Evolutionary conservation across 1,140 invertebrate species (phyloP).

Genomic region (Brachionus manjavacas): DNA sequence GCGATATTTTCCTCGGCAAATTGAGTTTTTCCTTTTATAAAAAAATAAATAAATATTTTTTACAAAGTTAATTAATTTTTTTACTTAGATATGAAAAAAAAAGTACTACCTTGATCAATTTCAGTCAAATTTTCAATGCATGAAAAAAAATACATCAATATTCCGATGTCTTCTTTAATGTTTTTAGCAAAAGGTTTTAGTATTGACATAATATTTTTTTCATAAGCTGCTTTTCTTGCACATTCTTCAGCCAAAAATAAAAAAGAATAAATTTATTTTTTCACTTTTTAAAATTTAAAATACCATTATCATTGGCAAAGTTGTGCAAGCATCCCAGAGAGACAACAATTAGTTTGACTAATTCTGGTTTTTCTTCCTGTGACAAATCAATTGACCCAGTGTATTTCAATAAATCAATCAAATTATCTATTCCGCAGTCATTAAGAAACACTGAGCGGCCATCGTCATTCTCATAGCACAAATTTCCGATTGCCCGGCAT

Average conservation of each 20-base stretch:
- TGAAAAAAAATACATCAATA: slow-evolving; percentile 22
- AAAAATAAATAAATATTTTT: neutral
- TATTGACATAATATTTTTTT: neutral
- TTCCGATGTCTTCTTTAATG: neutral
- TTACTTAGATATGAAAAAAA: too few species aligned
- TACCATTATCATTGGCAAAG: slow-evolving; percentile 40
- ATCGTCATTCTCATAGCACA: slow-evolving; percentile 37
- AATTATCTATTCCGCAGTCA: neutral
- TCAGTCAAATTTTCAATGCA: slow-evolving; percentile 37
- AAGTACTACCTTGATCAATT: neutral
- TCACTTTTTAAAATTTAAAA: neutral
- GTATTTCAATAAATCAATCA: neutral
- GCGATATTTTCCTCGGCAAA: slow-evolving; percentile 2
- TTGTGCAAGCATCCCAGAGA: slow-evolving; percentile 34
- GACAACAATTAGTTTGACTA: neutral
- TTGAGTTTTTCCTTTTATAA: neutral
- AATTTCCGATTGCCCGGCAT: slow-evolving; percentile 2
- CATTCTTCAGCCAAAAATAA: slow-evolving; percentile 9
- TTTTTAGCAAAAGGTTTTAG: neutral
- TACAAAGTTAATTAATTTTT: too few species aligned
- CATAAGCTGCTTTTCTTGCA: neutral
- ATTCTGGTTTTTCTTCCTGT: neutral
- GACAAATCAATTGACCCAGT: neutral
- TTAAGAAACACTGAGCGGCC: neutral
- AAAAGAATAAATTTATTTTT: neutral